Base-by-base conservation (phyloP, 2,888 invertebrate species). In the Isotomurus palustris region DNA sequence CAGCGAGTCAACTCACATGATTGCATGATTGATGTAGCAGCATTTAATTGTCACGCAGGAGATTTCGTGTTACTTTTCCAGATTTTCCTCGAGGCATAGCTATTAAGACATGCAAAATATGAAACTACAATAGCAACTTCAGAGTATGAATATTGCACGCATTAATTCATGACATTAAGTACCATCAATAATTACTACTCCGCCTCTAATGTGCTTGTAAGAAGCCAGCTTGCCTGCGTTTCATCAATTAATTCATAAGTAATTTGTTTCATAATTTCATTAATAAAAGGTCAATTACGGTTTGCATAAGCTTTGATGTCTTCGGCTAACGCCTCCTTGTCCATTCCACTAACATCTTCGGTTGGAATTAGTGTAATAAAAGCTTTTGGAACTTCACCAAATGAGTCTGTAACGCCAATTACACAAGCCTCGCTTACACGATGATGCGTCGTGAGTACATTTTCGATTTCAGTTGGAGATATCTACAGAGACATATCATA, bases 401-500 rank as follows among this genome's bases (percentile, higher is more conserved):
- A 65, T 14, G 53, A 56, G 21, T 62, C 41, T 2, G 56, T 56
- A 4, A 63, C 45, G 2, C 62, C 61, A 41, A 65, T 22, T 1
- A 67, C 67, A 32, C 60, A 60, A 21, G 54, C 63, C 60, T 68
- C 59, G 5, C 28, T 54, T 5, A 68, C 60, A 12, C 48, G 53
- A 1, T 61, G 63, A 50, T 67, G 65, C 24, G 58, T 56, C 22
- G 40, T 56, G 24, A 67, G 63, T n/a, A 62, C 62, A 32, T 59
- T 56, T 48, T 67, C 67, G 2, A 67, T 19, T 29, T 67, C 67
- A 3, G 64, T 58, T 24, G 67, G 67, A 2, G 67, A 64, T 35
- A 67, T 67, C 67, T 67, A 44, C 25, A n/a, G n/a, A n/a, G n/a
- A n/a, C n/a, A n/a, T n/a, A n/a, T n/a, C n/a, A n/a, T n/a, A n/a